Base-by-base conservation (phyloP, 2,888 invertebrate species). In the Lasioglossum leucozonium region DNA sequence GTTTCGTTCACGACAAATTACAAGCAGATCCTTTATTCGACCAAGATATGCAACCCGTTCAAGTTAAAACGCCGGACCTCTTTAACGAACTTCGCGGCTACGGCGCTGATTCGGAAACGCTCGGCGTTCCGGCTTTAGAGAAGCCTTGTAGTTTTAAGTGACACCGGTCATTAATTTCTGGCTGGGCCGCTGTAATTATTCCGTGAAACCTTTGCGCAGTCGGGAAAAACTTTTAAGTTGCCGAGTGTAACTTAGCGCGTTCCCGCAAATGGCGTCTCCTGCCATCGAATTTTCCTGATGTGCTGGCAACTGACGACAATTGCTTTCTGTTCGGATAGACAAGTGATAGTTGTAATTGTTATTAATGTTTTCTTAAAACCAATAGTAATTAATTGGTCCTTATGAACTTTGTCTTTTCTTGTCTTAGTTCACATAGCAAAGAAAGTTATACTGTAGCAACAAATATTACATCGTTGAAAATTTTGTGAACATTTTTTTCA, bases 1-100 rank as follows among this genome's bases (percentile, higher is more conserved):
- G 85, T 87, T 90, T 83, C 91, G 89, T 84, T 85, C 86, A 62
- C 84, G 87, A 91, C 90, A 88, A 89, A 91, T 91, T 91, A 87
- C 88, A 77, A 77, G 81, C 72, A 55, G 81, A 85, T 85, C 85
- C 82, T 83, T 89, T 88, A 84, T 84, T 84, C 80, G 26, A 34
- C 62, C 72, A 84, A 89, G 84, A 74, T 78, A 77, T 72, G 73
- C 78, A 81, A 87, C 76, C 77, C 58, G 74, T 69, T 58, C 47
- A 40, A 65, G 42, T 67, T 65, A 65, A 71, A 75, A 67, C 22
- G 30, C 77, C 44, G 51, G 16, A 37, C 3, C 65, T 13, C 16
- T 18, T 72, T 40, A 26, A 18, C 5, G 18, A 18, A 26, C 47
- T 34, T 37, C 62, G 30, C 62, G 62, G 62, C 30, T 62, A 30